Conservation (phyloP, 2,888 invertebrate genomes). For the Imbricaverruca yamaguchii region DNA sequence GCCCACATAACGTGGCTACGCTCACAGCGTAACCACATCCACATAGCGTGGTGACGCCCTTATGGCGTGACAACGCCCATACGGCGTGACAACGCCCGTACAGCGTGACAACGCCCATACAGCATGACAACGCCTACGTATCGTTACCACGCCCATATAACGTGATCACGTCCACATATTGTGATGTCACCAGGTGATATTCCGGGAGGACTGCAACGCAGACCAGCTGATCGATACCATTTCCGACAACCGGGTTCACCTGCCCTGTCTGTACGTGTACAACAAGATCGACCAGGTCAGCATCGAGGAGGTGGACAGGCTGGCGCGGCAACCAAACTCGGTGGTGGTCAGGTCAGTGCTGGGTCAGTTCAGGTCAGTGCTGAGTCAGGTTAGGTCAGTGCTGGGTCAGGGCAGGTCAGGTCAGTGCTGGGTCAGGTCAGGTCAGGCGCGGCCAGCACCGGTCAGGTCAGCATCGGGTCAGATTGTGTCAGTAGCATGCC, state of each 20-base stretch:
- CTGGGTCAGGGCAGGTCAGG: slow-evolving; percentile 57
- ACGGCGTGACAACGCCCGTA: too few relatives aligned
- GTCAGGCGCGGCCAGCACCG: too few relatives aligned
- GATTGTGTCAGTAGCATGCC: too few relatives aligned
- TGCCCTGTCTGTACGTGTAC: slow-evolving; percentile 96
- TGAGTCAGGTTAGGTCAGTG: not conserved
- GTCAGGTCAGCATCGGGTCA: too few relatives aligned
- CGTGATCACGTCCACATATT: too few relatives aligned
- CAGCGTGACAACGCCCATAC: too few relatives aligned
- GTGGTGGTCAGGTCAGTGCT: slow-evolving; percentile 78
- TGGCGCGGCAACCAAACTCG: slow-evolving; percentile 78
- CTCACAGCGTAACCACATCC: too few relatives aligned
- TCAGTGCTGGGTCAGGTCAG: slow-evolving; percentile 43
- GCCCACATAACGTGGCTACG: too few relatives aligned
- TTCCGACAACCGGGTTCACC: slow-evolving; percentile 86
- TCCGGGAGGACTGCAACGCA: slow-evolving; percentile 88
- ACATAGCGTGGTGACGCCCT: too few relatives aligned
- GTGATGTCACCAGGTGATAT: slow-evolving; percentile 55
- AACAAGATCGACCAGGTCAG: slow-evolving; percentile 99
- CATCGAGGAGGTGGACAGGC: slow-evolving; percentile 93
- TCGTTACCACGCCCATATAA: too few relatives aligned
- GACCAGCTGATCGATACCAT: slow-evolving; percentile 99
- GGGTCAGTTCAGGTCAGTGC: not conserved
- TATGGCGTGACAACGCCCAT: too few relatives aligned
- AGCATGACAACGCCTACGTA: too few relatives aligned